A percentile compares a stretch with the other conserved stretches of the same genome.
These are phyloP conservation scores for Calliopsis andreniformis DNA, from an alignment of 1,140 invertebrate genomes.

Conservation along the genomic window DNA sequence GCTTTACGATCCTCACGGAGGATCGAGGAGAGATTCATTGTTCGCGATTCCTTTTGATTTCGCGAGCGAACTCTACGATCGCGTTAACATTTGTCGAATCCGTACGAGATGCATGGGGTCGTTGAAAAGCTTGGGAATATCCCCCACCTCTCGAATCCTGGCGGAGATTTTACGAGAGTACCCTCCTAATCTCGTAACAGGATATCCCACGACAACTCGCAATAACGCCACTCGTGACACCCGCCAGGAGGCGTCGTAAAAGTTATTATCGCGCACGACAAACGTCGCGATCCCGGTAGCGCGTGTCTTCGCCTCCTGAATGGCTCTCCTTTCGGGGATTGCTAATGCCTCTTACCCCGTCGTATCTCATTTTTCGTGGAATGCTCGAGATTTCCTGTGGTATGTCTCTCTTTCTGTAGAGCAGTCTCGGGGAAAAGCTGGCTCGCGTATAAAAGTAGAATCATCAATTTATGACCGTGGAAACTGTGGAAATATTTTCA, in stretches of 20 bases:
- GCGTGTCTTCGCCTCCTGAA: constrained; percentile 22
- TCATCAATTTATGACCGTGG: too few relatives aligned
- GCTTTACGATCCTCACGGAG: neutral
- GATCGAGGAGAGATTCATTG: constrained; percentile 1
- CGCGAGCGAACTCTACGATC: neutral
- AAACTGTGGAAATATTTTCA: too few relatives aligned
- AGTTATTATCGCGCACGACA: constrained; percentile 57
- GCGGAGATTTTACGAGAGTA: constrained; percentile 51
- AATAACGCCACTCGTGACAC: constrained; percentile 41
- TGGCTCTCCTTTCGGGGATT: too few relatives aligned
- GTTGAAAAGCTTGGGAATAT: neutral
- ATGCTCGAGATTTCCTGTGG: too few relatives aligned
- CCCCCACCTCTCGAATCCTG: constrained; percentile 30
- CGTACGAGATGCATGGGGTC: neutral
- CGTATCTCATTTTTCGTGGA: too few relatives aligned
- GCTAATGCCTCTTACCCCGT: too few relatives aligned
- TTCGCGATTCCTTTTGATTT: constrained; percentile 2
- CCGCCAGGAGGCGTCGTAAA: constrained; percentile 55
- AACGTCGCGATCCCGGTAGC: constrained; percentile 41
- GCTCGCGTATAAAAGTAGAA: too few relatives aligned
- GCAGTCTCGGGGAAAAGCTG: too few relatives aligned
- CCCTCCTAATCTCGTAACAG: constrained; percentile 40
- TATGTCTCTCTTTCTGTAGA: too few relatives aligned
- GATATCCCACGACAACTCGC: constrained; percentile 32
- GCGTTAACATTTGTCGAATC: neutral